These are phyloP conservation scores for Hermaeophaga mercurialis DNA, from an alignment of 2,888 invertebrate species.

Conservation along the genomic window DNA sequence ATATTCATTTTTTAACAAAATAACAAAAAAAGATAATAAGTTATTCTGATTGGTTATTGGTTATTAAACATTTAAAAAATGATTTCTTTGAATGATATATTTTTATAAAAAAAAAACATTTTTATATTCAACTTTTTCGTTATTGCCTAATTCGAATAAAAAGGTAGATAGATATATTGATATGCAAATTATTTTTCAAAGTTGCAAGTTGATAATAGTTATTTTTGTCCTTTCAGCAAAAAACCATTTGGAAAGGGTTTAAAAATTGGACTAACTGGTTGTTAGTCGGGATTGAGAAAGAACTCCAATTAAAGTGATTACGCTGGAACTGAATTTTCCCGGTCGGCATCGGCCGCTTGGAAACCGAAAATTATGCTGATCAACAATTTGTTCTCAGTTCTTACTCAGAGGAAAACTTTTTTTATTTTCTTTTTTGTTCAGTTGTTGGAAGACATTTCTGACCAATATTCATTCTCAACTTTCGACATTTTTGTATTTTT, in stretches of 20 bases:
- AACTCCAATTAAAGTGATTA: constrained; percentile 25
- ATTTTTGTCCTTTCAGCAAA: constrained; percentile 7
- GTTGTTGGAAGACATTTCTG: too few relatives aligned
- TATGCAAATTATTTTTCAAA: constrained; percentile 20
- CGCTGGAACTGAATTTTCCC: constrained; percentile 1
- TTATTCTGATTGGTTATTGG: too few relatives aligned
- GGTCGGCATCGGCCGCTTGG: not conserved
- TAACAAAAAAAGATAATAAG: too few relatives aligned
- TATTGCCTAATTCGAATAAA: too few relatives aligned
- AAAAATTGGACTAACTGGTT: constrained; percentile 16
- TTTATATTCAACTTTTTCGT: too few relatives aligned
- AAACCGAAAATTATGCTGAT: constrained; percentile 10
- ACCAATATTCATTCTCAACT: too few relatives aligned
- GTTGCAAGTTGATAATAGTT: constrained; percentile 12
- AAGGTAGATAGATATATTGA: too few relatives aligned
- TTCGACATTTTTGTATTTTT: too few relatives aligned
- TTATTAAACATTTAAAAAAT: too few relatives aligned
- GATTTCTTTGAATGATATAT: too few relatives aligned
- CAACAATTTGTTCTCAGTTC: constrained; percentile 14
- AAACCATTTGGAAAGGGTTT: constrained; percentile 10
- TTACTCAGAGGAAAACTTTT: constrained; percentile 13
- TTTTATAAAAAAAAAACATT: too few relatives aligned
- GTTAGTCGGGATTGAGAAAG: constrained; percentile 17
- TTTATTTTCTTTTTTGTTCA: not conserved
- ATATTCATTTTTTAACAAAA: too few relatives aligned